These are phyloP conservation scores for Patella depressa DNA, from an alignment of 2,888 invertebrate genomes.

Conservation along the genomic window DNA sequence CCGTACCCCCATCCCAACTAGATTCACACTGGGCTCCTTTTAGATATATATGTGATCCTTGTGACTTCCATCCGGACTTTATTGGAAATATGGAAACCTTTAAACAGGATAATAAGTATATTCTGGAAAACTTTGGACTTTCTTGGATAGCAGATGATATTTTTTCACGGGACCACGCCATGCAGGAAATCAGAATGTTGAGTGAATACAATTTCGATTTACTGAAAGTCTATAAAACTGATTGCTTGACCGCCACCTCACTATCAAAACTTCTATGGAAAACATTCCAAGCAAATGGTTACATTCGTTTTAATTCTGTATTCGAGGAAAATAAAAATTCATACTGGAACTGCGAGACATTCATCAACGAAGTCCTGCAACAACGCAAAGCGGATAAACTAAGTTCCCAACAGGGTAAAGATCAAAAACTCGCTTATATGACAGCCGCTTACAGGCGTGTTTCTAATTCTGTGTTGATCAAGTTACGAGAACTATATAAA, in stretches of 20 bases:
- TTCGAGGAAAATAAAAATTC: not conserved
- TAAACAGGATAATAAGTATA: conserved; percentile 24
- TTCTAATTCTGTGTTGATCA: too few species aligned
- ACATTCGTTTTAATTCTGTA: conserved; percentile 15
- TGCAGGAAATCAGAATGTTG: conserved; percentile 26
- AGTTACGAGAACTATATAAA: conserved; percentile 1
- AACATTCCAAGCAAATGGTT: conserved; percentile 32
- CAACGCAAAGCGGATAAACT: too few species aligned
- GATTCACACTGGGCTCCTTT: conserved; percentile 39
- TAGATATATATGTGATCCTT: conserved; percentile 33
- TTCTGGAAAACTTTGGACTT: not conserved
- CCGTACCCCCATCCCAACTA: not conserved
- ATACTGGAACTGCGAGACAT: too few species aligned
- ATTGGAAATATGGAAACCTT: conserved; percentile 39
- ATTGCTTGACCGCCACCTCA: conserved; percentile 16
- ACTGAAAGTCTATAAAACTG: conserved; percentile 15
- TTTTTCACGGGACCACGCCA: conserved; percentile 19
- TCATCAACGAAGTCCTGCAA: too few species aligned
- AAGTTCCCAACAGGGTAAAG: too few species aligned
- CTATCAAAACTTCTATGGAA: conserved; percentile 24
- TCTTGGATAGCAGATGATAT: conserved; percentile 20
- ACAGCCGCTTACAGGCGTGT: too few species aligned
- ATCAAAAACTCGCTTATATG: too few species aligned
- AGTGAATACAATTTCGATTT: conserved; percentile 28
- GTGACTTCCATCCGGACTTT: conserved; percentile 30